These are phyloP conservation scores for Lutjanus erythropterus DNA, from an alignment of 2,113 vertebrate genomes.

Conservation along the genomic window DNA sequence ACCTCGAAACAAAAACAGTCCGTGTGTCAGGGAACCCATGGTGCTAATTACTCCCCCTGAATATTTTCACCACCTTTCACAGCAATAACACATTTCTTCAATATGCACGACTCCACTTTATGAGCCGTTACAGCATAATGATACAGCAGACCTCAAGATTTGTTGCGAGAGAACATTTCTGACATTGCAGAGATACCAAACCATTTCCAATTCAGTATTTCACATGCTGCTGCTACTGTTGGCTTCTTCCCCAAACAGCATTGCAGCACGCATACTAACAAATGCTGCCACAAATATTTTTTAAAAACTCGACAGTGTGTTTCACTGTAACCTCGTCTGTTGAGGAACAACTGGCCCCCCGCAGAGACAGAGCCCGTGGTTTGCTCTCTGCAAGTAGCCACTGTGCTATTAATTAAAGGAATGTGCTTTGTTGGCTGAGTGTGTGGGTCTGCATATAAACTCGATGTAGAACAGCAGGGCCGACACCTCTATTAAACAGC, in stretches of 20 bases:
- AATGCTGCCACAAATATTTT: constrained; percentile 57
- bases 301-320: constrained; percentile 45
- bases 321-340: constrained; percentile 60
- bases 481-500: constrained; percentile 74
- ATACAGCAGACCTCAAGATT: constrained; percentile 24
- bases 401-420: constrained; percentile 82
- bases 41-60: constrained; percentile 23
- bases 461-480: constrained; percentile 58
- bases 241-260: constrained; percentile 22
- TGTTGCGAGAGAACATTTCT: constrained; percentile 34
- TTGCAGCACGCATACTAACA: constrained; percentile 30
- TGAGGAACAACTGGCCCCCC: constrained; percentile 55
- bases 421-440: constrained; percentile 80
- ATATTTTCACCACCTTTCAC: constrained; percentile 46
- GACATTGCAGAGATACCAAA: constrained; percentile 52
- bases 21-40: not conserved
- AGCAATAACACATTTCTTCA: constrained; percentile 38
- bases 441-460: constrained; percentile 74
- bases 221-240: constrained; percentile 8
- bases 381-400: constrained; percentile 72
- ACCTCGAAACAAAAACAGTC: constrained; percentile 44
- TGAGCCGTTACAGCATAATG: constrained; percentile 1
- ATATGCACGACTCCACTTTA: constrained; percentile 30
- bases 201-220: constrained; percentile 43
- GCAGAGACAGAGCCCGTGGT: constrained; percentile 57